Percentiles rank a stretch among this genome's conserved stretches.
Evolutionary conservation across 2,888 invertebrate species (phyloP).

Genomic region (Pheosia gnoma): DNA sequence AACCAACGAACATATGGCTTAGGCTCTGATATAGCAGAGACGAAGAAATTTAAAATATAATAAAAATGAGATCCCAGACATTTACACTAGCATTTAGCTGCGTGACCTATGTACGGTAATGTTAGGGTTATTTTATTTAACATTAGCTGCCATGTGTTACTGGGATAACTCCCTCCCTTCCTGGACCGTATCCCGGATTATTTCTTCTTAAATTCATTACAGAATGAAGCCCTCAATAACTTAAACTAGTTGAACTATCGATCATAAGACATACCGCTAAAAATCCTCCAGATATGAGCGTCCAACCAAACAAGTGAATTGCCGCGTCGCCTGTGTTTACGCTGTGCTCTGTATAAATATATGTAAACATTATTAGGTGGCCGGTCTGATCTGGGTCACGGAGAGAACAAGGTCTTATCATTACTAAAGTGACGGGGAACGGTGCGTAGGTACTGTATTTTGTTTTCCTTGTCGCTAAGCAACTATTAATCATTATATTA

Average conservation of each 20-base stretch:
- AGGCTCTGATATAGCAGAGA: too few relatives aligned
- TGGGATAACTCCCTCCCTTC: too few relatives aligned
- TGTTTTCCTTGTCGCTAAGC: conserved; percentile 12
- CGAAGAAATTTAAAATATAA: too few relatives aligned
- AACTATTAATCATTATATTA: background rate
- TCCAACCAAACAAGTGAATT: conserved; percentile 41
- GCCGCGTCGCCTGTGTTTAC: conserved; percentile 30
- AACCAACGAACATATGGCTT: too few relatives aligned
- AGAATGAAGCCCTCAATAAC: too few relatives aligned
- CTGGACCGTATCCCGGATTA: too few relatives aligned
- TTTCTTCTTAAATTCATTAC: too few relatives aligned
- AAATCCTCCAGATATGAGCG: background rate
- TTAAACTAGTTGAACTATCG: too few relatives aligned
- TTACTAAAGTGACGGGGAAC: conserved; percentile 1
- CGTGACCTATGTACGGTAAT: background rate
- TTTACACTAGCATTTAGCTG: background rate
- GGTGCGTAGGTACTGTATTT: conserved; percentile 16
- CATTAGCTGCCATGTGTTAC: too few relatives aligned
- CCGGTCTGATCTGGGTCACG: conserved; percentile 53
- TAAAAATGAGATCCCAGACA: background rate
- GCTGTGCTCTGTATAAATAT: conserved; percentile 34
- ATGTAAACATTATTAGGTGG: conserved; percentile 50
- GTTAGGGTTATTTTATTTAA: background rate
- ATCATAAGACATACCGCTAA: too few relatives aligned
- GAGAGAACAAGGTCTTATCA: conserved; percentile 51